phyloP scores from a whole-genome alignment of 2,797 vertebrate species.

The Fistularia commersonii region DNA sequence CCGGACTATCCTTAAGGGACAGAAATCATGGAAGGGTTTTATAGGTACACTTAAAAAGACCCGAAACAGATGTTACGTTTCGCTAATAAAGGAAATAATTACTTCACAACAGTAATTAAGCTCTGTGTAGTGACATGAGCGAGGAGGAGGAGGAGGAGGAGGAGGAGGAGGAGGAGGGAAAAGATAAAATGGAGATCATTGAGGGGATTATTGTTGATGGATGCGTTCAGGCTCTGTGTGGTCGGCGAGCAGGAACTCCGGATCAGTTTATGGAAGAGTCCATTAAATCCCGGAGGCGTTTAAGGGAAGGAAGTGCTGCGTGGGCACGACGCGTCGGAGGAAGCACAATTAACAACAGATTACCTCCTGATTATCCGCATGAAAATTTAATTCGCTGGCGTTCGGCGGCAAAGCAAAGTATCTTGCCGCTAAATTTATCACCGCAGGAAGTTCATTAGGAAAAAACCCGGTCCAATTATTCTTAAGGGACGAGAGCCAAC shows the following conservation, averaged over 20 bases:
- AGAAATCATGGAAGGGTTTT: slow-evolving; percentile 76
- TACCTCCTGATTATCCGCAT: slow-evolving; percentile 68
- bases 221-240: slow-evolving; percentile 60
- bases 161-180: slow-evolving; percentile 47
- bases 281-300: slow-evolving; percentile 73
- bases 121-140: slow-evolving; percentile 63
- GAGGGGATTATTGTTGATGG: slow-evolving; percentile 73
- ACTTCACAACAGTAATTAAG: slow-evolving; percentile 80
- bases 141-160: slow-evolving; percentile 45
- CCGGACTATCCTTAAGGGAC: slow-evolving; percentile 75
- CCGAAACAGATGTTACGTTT: slow-evolving; percentile 79
- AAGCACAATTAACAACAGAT: slow-evolving; percentile 62
- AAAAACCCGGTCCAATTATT: slow-evolving; percentile 9
- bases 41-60: slow-evolving; percentile 81
- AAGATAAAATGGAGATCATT: slow-evolving; percentile 73
- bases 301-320: slow-evolving; percentile 67
- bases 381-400: slow-evolving; percentile 74
- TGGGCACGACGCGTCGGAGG: slow-evolving; percentile 59
- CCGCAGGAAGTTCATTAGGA: slow-evolving; percentile 59
- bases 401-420: slow-evolving; percentile 46
- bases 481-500: slow-evolving; percentile 53
- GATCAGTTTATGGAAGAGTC: slow-evolving; percentile 68
- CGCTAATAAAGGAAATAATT: slow-evolving; percentile 81
- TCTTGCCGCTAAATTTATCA: slow-evolving; percentile 52
- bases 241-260: slow-evolving; percentile 51